Evolutionary conservation across 2,888 invertebrate species (phyloP), one percentile per base, ranked within the genome.

Genomic region (Asteroscopus sphinx): DNA sequence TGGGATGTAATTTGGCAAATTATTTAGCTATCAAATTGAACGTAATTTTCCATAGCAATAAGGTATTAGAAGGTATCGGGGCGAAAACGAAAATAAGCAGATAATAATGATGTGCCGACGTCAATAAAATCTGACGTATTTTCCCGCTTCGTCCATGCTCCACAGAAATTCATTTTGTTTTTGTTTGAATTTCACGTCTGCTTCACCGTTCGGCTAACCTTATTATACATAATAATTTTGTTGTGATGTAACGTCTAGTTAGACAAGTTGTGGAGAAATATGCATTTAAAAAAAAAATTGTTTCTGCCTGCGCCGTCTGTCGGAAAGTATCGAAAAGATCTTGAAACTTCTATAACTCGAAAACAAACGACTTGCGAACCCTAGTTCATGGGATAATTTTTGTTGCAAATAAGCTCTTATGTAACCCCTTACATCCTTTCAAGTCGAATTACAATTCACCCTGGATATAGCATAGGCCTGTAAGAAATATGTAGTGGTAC

Each of bases 1-100:
- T 88, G 67, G 72, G 69, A 76, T 73, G 81, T 87, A 88, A 92
- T 91, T 91, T 87, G 80, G 69, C 84, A 87, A 91, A 90, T 93
- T 90, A 93, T 90, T 86, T 83, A 85, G 80, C 85, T 86, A 84
- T 84, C 79, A 86, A 89, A 87, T 86, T 78, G 84, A 77, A 80
- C 76, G 85, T 86, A 89, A 91, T 89, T 87, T 90, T 88, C 83
- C 80, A 83, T 79, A 76, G 79, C 79, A 81, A 80, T 72, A 79
- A 80, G 81, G 82, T 77, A 87, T 89, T 85, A 83, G 68, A 80
- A 76, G 81, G 81, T 85, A 87, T 87, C 74, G 77, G 71, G 71
- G 80, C 76, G 78, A 77, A 80, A 83, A 81, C 77, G 82, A 85
- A 92, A 88, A 89, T 90, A 91, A 89, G 86, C 76, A 79, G 81